These are phyloP conservation scores for Saccopteryx bilineata DNA, from an alignment of 2,113 vertebrate genomes.

Conservation along the genomic window DNA sequence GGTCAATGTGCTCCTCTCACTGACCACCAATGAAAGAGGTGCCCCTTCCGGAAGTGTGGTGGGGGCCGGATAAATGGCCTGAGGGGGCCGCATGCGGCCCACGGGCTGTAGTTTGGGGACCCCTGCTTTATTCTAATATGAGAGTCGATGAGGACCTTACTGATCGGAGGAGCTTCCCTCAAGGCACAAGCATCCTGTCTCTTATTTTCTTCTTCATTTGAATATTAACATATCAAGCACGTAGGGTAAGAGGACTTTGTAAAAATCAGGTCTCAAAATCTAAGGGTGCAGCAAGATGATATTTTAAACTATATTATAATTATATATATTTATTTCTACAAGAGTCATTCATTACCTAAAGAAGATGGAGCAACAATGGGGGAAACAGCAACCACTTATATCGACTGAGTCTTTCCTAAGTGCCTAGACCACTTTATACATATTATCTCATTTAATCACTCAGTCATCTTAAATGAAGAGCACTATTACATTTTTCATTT, in stretches of 20 bases:
- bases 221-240: background rate
- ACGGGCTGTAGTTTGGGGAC: too few relatives aligned
- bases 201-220: background rate
- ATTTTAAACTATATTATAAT: slow-evolving; percentile 22
- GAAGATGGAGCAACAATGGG: background rate
- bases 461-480: slow-evolving; percentile 21
- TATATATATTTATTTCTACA: slow-evolving; percentile 14
- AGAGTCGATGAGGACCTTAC: background rate
- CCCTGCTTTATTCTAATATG: background rate
- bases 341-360: background rate
- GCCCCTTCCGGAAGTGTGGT: too few relatives aligned
- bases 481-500: slow-evolving; percentile 50
- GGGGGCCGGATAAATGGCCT: too few relatives aligned
- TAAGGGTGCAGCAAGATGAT: background rate
- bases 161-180: background rate
- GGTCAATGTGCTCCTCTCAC: too few relatives aligned
- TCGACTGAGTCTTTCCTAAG: background rate
- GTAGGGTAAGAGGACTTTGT: background rate
- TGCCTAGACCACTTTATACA: background rate
- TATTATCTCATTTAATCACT: background rate
- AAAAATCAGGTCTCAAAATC: background rate
- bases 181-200: background rate
- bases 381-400: background rate
- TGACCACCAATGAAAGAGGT: too few relatives aligned
- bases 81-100: too few relatives aligned